Evolutionary conservation across 2,888 invertebrate genomes (phyloP), one percentile per base, ranked within the genome.

Genomic region (Cataglyphis livida): DNA sequence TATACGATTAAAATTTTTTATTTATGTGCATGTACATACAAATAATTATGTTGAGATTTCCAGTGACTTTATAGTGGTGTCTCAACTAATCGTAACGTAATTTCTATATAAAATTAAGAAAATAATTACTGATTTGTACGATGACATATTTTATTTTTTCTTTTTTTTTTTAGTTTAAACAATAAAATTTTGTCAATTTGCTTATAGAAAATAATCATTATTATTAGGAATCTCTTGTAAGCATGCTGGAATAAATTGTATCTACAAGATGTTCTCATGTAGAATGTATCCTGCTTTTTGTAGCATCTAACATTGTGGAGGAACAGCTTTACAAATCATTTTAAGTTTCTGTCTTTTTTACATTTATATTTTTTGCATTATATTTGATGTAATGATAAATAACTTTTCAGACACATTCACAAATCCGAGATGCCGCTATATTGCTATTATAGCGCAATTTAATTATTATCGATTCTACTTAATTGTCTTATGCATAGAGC

Each of bases 161-260:
- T 28, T 70, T 41, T 64, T 28, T 65, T 48, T 48, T 82, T 75
- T 71, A 28, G 59, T 25, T 81, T 44, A 81, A 81, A 85, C 81
- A 78, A 21, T 9, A 59, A 21, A 68, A 54, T 70, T 70, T 86
- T 83, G 81, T 74, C 81, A 82, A 89, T 84, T 88, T 78, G 85
- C 84, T 88, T 86, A 84, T 74, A 81, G 78, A 57, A 87, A 87
- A 84, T 83, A 83, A 75, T 76, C 74, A 82, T 81, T 83, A 75
- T 51, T 83, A 84, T 82, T 68, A 81, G 48, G 84, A 86, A 71
- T 51, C n/a, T 51, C 84, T 79, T 83, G 83, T 85, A 85, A 85
- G 76, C 84, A 82, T 35, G 75, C 81, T 54, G 61, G 87, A 85
- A 85, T 82, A 83, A 83, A 83, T 62, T 74, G 78, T 75, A 71